Evolutionary conservation across 2,113 vertebrate species (phyloP).

Genomic region (Donacobius atricapilla): DNA sequence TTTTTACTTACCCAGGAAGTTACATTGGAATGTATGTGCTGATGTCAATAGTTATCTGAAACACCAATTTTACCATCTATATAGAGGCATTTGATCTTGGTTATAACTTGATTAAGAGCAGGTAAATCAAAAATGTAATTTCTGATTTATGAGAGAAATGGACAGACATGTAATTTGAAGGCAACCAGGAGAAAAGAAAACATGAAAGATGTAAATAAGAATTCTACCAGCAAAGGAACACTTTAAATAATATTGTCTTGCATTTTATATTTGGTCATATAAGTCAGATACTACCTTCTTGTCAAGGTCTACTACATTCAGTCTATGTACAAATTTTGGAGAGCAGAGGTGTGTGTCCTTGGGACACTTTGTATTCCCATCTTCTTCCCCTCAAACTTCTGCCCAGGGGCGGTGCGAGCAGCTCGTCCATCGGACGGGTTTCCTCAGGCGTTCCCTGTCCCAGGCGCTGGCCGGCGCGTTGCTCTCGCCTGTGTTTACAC

Average conservation of each 20-base stretch:
- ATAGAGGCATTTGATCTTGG: neutral
- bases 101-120: neutral
- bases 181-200: neutral
- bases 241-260: neutral
- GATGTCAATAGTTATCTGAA: neutral
- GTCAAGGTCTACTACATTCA: neutral
- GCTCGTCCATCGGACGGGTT: rapidly evolving
- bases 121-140: neutral
- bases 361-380: neutral
- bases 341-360: rapidly evolving
- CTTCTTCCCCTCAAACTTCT: neutral
- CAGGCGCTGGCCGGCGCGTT: rapidly evolving
- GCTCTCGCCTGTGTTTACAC: rapidly evolving
- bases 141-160: neutral
- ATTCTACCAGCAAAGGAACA: neutral
- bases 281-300: neutral
- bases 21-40: neutral
- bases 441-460: neutral
- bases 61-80: neutral
- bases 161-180: neutral
- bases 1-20: neutral
- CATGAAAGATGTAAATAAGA: neutral
- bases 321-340: neutral
- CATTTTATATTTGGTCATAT: neutral
- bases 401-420: neutral